Evolutionary conservation across 2,113 vertebrate genomes (phyloP), one percentile per base, ranked within the genome.

Genomic region (Pteruthius melanotis): DNA sequence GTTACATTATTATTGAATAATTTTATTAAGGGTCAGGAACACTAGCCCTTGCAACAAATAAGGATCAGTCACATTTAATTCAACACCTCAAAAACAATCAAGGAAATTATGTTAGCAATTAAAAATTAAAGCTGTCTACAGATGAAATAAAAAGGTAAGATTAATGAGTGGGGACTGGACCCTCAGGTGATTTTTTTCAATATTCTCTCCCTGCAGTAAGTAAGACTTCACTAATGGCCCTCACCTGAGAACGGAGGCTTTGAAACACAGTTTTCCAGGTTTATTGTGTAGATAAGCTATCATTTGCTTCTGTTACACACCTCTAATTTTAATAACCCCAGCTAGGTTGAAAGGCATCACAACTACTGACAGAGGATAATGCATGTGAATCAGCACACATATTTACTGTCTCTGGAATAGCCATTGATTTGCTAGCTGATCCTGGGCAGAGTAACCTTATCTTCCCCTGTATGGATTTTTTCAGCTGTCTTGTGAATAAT

Each of bases 1-100:
- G 76, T 79, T 96, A 61, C 49, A 56, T 83, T 91, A 68, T 85
- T 91, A 92, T 50, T 78, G n/a, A 80, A 59, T 91, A 91, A 94
- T 96, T 93, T 79, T 80, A 63, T 97, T 94, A 94, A 76, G 60
- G 71, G 18, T 66, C 56, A 84, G 86, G 56, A 95, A 76, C 60
- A 91, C 91, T 85, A 89, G 85, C 42, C 52, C 30, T 76, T 87
- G 18, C 42, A 92, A 69, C 11, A 60, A 49, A 21, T 79, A 92
- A 68, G n/a, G 39, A 52, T 31, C 6, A 2, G 24, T 84, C 44
- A 83, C 59, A 88, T 95, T 45, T 74, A 87, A 87, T 95, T 93
- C 8, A 63, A 77, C 76, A 63, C 40, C 60, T 64, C 53, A 85
- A 87, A 95, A 90, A 39, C 60, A 90, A 70, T 42, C 21, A 35